Percentiles rank a stretch among this genome's conserved stretches.
Conservation (phyloP, 2,888 invertebrate species). For the Trachelus troglodyta region DNA sequence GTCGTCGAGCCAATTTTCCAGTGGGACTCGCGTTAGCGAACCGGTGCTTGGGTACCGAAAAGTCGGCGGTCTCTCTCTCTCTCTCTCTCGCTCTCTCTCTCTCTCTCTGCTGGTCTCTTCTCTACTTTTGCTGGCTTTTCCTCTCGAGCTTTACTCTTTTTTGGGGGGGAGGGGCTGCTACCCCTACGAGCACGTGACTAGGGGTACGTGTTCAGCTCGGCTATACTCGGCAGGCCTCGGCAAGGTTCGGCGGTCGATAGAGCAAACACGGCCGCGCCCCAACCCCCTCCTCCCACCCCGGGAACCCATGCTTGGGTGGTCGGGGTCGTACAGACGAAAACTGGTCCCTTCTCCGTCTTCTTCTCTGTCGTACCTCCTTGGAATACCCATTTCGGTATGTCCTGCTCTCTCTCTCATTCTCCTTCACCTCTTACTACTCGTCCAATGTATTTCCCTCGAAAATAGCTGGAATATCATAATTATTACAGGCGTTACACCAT, state of each 20-base stretch:
- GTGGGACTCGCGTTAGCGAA: background rate
- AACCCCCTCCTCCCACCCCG: conserved; percentile 48
- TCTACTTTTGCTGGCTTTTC: conserved; percentile 22
- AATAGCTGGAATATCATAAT: conserved; percentile 55
- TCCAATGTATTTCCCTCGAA: background rate
- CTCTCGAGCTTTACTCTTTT: conserved; percentile 12
- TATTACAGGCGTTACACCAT: conserved; percentile 53
- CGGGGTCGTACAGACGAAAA: background rate
- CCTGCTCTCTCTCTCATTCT: too few species aligned
- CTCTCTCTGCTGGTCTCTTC: background rate
- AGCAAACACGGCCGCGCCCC: conserved; percentile 67
- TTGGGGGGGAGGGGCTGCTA: too few species aligned
- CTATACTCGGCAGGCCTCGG: conserved; percentile 57
- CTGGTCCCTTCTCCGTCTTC: conserved; percentile 15
- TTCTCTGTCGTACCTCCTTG: background rate
- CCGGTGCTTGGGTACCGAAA: background rate
- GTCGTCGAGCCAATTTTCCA: background rate
- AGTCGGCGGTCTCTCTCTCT: conserved; percentile 12
- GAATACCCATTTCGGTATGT: background rate
- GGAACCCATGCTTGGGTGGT: conserved; percentile 26
- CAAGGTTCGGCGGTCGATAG: conserved; percentile 66
- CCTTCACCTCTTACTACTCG: too few species aligned
- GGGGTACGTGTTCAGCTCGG: conserved; percentile 48
- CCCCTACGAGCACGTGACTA: background rate
- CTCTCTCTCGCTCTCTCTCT: conserved; percentile 12